Evolutionary conservation across 2,888 invertebrate species (phyloP).

Genomic region (Meandrusa payeni): DNA sequence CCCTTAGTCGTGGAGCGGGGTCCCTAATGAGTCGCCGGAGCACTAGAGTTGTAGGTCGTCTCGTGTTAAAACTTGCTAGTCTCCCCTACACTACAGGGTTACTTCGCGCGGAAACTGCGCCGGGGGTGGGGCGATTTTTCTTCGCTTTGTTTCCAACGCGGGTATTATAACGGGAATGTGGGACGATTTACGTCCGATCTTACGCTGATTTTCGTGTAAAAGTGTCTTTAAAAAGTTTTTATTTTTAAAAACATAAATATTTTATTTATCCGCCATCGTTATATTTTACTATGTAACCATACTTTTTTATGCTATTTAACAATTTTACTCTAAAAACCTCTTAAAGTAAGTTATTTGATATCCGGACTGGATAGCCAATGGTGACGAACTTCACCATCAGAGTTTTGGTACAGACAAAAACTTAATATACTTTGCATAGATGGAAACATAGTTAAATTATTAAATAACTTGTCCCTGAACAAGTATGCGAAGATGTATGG

Average conservation of each 20-base stretch:
- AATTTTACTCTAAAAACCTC: no score
- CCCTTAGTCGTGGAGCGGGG: constrained; percentile 53
- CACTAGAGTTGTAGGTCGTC: constrained; percentile 78
- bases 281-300: no score
- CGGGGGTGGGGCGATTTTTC: constrained; percentile 54
- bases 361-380: no score
- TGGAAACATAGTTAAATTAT: no score
- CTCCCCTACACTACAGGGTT: constrained; percentile 62
- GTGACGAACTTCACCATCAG: no score
- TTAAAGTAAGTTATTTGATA: background rate
- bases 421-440: no score
- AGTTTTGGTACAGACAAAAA: no score
- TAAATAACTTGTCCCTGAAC: no score
- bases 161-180: constrained; percentile 36
- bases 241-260: background rate
- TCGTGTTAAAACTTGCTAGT: constrained; percentile 63
- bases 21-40: constrained; percentile 78
- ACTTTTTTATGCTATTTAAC: no score
- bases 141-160: constrained; percentile 47
- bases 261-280: no score
- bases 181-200: constrained; percentile 42
- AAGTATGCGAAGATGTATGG: no score
- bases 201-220: constrained; percentile 24
- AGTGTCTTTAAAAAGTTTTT: constrained; percentile 4
- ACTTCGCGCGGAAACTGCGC: constrained; percentile 59